Evolutionary conservation across 2,113 vertebrate genomes (phyloP).

Genomic region (Phycodurus eques): DNA sequence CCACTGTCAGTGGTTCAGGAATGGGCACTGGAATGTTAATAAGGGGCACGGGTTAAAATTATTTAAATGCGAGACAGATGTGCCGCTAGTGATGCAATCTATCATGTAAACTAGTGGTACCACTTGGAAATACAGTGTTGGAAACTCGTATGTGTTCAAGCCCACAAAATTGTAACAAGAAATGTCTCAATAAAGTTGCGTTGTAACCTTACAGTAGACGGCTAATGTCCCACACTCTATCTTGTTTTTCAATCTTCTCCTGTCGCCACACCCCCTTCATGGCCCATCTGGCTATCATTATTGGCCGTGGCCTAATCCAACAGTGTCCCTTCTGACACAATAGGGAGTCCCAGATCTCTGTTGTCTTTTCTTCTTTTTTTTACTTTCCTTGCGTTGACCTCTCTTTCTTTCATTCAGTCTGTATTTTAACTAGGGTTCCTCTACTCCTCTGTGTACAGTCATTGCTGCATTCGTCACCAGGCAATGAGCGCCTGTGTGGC

Average conservation of each 20-base stretch:
- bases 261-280: constrained; percentile 47
- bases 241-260: constrained; percentile 61
- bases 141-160: constrained; percentile 13
- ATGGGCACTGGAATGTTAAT: constrained; percentile 63
- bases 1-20: constrained; percentile 42
- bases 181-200: constrained; percentile 53
- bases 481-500: constrained; percentile 53
- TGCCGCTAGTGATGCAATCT: constrained; percentile 41
- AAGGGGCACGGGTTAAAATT: constrained; percentile 25
- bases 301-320: constrained; percentile 57
- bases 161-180: constrained; percentile 21
- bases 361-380: constrained; percentile 14
- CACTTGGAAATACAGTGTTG: constrained; percentile 8
- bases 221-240: constrained; percentile 40
- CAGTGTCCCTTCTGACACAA: constrained; percentile 59
- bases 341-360: constrained; percentile 35
- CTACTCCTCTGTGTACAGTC: constrained; percentile 40
- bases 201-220: constrained; percentile 33
- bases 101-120: constrained; percentile 40
- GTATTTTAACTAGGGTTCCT: constrained; percentile 36
- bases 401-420: constrained; percentile 6
- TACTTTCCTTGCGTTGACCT: constrained; percentile 1
- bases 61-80: constrained; percentile 64
- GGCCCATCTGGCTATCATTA: constrained; percentile 69
- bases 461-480: constrained; percentile 60